Percentiles rank a stretch among this genome's conserved stretches.
phyloP scores from a whole-genome alignment of 2,888 invertebrate species.

The Ctenicera cuprea region DNA sequence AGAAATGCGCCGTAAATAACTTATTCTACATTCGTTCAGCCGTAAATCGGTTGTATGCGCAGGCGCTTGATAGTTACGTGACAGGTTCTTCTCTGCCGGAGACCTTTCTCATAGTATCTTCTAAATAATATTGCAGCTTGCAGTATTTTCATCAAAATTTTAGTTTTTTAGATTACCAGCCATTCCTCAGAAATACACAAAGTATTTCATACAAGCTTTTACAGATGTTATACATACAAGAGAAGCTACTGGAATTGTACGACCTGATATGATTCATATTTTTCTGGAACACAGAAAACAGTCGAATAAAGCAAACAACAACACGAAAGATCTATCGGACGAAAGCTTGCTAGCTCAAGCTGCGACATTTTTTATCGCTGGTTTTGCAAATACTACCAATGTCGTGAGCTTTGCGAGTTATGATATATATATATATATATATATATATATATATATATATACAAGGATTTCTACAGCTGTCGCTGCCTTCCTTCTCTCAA shows the following conservation, averaged over 20 bases:
- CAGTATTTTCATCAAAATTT: not conserved
- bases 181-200: not conserved
- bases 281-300: not conserved
- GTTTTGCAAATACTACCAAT: constrained; percentile 73
- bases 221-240: not conserved
- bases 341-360: constrained; percentile 77
- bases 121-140: too few species aligned
- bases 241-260: not conserved
- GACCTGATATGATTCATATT: constrained; percentile 11
- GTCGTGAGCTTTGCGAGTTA: constrained; percentile 73
- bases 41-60: too few species aligned
- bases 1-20: too few species aligned
- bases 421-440: too few species aligned
- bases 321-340: constrained; percentile 56
- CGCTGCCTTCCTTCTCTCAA: too few species aligned
- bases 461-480: too few species aligned
- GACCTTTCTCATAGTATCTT: too few species aligned
- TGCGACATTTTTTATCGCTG: constrained; percentile 74
- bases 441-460: too few species aligned
- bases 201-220: not conserved
- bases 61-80: too few species aligned
- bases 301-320: not conserved
- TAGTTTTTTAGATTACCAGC: not conserved
- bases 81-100: too few species aligned
- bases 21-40: too few species aligned